Evolutionary conservation across 1,140 invertebrate genomes (phyloP), one percentile per base, ranked within the genome.

Genomic region (Bombus confusus): DNA sequence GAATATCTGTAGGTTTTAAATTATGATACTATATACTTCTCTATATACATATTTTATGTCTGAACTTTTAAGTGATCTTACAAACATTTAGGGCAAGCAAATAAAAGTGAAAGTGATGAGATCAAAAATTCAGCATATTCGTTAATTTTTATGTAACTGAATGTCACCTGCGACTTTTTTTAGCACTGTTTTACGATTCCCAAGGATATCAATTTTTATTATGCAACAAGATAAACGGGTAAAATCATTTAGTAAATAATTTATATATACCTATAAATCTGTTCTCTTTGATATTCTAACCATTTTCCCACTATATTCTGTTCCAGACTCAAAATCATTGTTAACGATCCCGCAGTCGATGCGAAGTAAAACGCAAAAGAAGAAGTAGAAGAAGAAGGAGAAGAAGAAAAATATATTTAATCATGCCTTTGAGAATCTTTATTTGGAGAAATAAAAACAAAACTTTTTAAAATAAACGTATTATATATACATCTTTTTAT

Each of bases 31-130:
- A 52, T 52, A 52, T 52, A 52, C 22, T 22, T 52, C 18, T 52
- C 18, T 37, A 37, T 37, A 37, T 37, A 37, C 37, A 37, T 37
- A 37, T 37, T 37, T 37, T 3, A 37, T 37, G 37, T 37, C 37
- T 52, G 47, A 52, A 52, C 47, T 52, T 52, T 52, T 52, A 22
- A 5, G 47, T 52, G 47, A 52, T 22, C 47, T 52, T 52, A 8
- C 6, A 22, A 47, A 52, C 31, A 78, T 41, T 78, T 22, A 18
- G 6, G 12, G 9, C 41, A 34, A 34, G 37, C 12, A 66, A 78
- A 79, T 79, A 47, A 79, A 79, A 79, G 77, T 79, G 77, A 79
- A 79, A 79, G 77, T 41, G 41, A 47, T 2, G n/a, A 31, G 68
- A 68, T 31, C 31, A 68, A 62, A 79, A 68, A 79, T 79, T 79